Base-by-base conservation (phyloP, 2,888 invertebrate species). In the Gonocerus acuteangulatus region DNA sequence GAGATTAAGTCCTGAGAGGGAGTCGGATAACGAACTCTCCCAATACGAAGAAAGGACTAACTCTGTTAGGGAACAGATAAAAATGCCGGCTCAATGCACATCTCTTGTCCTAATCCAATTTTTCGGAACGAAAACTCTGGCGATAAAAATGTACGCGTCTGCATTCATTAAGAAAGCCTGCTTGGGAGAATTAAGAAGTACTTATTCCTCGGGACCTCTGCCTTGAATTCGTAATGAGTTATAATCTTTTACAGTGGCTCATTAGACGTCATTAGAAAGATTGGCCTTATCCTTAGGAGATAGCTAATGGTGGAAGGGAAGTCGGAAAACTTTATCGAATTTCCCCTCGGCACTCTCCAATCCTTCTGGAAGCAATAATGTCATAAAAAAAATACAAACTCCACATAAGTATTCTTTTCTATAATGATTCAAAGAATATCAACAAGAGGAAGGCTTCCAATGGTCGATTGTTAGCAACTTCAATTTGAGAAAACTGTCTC, bases 251-350 rank as follows among this genome's bases (percentile, higher is more conserved):
- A 47, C 61, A 47, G 60, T 27, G 61, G 63, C 48, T 63, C 48
- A 61, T 61, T 63, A 63, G 60, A 56, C 60, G 44, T 63, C 63
- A 63, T 63, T 63, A 63, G 60, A 61, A 60, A 60, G 61, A 63
- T 61, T 56, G 48, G 61, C 32, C 45, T 57, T 57, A 45, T 57
- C 57, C 57, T 45, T 22, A 47, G 45, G 19, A 57, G 57, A 57
- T 57, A 57, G 45, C 57, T 44, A 47, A 16, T 23, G 39, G 52
- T 21, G 11, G 52, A 13, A 15, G 9, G 48, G 42, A 19, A 44
- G 15, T 27, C 27, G 16, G 18, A 13, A 44, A 57, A 57, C 18
- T 45, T 57, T 44, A 13, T n/a, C 45, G 18, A 22, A 45, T 45
- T 44, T 16, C 44, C 23, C 3, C 13, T 19, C 39, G n/a, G 11